Percentiles rank a stretch among this genome's conserved stretches.
These are phyloP conservation scores for Isoperla grammatica DNA, from an alignment of 2,888 invertebrate genomes.

Conservation along the genomic window DNA sequence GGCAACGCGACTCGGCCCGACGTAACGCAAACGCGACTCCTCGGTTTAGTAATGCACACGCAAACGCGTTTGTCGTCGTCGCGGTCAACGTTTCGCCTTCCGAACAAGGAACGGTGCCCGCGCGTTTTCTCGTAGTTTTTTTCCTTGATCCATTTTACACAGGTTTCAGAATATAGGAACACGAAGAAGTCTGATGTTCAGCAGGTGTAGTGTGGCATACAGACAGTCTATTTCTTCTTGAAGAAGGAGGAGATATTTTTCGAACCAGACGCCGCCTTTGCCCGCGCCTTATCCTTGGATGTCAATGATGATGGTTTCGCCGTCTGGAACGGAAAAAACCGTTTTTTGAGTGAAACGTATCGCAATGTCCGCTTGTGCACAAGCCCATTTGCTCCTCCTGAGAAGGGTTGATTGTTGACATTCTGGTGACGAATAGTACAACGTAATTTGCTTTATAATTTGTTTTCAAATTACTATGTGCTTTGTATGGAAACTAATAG, in stretches of 20 bases:
- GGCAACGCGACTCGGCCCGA: too few species aligned
- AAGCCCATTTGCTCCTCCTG: not conserved
- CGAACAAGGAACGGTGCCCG: too few species aligned
- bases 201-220: slow-evolving; percentile 26
- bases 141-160: too few species aligned
- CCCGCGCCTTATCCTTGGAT: slow-evolving; percentile 67
- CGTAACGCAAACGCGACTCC: too few species aligned
- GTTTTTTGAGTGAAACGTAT: not conserved
- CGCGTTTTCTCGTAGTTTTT: too few species aligned
- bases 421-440: too few species aligned
- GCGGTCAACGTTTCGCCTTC: too few species aligned
- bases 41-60: too few species aligned
- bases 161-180: slow-evolving; percentile 21
- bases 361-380: not conserved
- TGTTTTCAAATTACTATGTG: too few species aligned
- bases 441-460: too few species aligned
- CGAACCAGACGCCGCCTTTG: slow-evolving; percentile 72
- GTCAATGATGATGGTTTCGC: slow-evolving; percentile 51
- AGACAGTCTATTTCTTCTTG: slow-evolving; percentile 52
- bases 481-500: too few species aligned
- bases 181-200: slow-evolving; percentile 15
- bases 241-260: slow-evolving; percentile 78
- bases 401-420: not conserved
- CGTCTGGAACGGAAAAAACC: slow-evolving; percentile 26
- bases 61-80: too few species aligned